A percentile compares a stretch with the other conserved stretches of the same genome.
Conservation (phyloP, 2,113 vertebrate species). For the Redunca redunca region DNA sequence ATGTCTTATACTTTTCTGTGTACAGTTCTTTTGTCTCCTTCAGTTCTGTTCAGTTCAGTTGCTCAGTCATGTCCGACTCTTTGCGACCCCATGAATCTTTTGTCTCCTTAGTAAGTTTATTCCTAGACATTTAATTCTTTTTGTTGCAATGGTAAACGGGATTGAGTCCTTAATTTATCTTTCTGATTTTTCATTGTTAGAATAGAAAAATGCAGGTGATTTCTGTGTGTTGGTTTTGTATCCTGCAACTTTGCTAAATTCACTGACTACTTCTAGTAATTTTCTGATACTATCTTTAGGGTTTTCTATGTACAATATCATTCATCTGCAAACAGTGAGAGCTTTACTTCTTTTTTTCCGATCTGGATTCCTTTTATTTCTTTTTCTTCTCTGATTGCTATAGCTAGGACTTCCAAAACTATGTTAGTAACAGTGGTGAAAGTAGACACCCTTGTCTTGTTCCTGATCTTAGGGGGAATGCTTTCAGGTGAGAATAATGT, state of each 20-base stretch:
- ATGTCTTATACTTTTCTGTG: not conserved
- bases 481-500: not conserved
- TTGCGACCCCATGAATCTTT: not conserved
- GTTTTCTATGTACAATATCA: not conserved
- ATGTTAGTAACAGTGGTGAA: not conserved
- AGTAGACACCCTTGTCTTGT: not conserved
- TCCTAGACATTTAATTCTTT: not conserved
- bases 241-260: not conserved
- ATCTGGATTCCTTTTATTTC: not conserved
- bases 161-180: not conserved
- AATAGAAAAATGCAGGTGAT: not conserved
- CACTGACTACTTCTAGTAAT: not conserved
- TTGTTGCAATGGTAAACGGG: not conserved
- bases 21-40: not conserved
- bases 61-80: fast-evolving
- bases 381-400: not conserved
- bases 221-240: not conserved
- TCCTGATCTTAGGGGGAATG: not conserved
- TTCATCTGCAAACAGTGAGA: not conserved
- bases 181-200: not conserved
- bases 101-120: not conserved
- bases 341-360: not conserved
- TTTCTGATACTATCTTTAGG: not conserved
- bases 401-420: not conserved
- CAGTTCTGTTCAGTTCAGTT: too few species aligned